A percentile compares a stretch with the other conserved stretches of the same genome.
phyloP scores from a whole-genome alignment of 2,888 invertebrate species.

The Polia nebulosa region DNA sequence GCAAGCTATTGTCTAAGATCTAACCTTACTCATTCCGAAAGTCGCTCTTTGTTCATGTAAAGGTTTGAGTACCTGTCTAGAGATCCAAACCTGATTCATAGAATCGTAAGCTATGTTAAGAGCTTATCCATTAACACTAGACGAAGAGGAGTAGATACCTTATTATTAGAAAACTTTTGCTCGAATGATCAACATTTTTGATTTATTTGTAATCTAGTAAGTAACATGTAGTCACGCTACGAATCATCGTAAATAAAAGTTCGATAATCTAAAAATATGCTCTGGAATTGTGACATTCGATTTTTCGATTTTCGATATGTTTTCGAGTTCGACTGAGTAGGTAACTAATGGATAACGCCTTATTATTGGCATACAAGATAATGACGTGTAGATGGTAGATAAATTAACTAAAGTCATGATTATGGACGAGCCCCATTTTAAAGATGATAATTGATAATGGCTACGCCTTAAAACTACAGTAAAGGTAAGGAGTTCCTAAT shows the following conservation, averaged over 20 bases:
- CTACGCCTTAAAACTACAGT: neutral
- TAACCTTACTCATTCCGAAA: conserved; percentile 65
- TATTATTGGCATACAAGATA: conserved; percentile 16
- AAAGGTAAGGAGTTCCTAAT: conserved; percentile 7
- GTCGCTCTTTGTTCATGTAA: conserved; percentile 58
- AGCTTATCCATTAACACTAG: conserved; percentile 8
- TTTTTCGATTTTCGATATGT: conserved; percentile 8
- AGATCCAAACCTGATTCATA: conserved; percentile 33
- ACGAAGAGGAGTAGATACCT: neutral
- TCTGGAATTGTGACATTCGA: neutral
- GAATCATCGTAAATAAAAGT: neutral
- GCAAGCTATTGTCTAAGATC: conserved; percentile 60
- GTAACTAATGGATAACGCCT: neutral
- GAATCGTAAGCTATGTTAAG: neutral
- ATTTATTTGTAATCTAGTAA: neutral
- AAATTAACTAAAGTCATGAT: neutral
- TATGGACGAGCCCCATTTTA: neutral
- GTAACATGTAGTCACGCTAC: conserved; percentile 4
- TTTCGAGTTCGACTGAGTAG: conserved; percentile 26
- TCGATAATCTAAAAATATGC: conserved; percentile 2
- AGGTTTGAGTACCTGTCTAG: conserved; percentile 35
- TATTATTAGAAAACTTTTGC: neutral
- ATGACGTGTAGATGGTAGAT: neutral
- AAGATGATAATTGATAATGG: neutral
- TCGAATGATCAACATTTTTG: no score